Conservation (phyloP, 2,113 vertebrate species). For the Melanerpes formicivorus region DNA sequence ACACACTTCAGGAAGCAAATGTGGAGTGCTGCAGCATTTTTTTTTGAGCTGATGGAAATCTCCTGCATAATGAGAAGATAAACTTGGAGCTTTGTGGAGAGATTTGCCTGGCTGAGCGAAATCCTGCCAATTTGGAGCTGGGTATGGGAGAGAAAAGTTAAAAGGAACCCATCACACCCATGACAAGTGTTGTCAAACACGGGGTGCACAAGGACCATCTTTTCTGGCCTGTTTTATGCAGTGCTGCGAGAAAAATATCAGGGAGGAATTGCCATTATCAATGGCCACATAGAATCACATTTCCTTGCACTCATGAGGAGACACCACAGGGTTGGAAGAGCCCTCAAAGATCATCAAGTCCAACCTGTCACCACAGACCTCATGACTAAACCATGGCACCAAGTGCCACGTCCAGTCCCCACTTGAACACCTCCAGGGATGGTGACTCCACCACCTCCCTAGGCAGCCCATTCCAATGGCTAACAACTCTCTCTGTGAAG, state of each 20-base stretch:
- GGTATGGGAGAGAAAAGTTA: not conserved
- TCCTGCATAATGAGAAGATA: not conserved
- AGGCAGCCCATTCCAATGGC: too few relatives aligned
- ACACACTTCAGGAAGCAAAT: rapidly evolving
- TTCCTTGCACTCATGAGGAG: not conserved
- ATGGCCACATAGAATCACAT: rapidly evolving
- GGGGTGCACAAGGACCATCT: not conserved
- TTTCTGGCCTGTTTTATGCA: rapidly evolving
- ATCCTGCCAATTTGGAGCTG: rapidly evolving
- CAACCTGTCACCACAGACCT: too few relatives aligned
- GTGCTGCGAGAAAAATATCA: rapidly evolving
- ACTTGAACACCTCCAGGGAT: too few relatives aligned
- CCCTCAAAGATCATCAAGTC: too few relatives aligned
- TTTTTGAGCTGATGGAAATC: not conserved
- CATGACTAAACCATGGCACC: too few relatives aligned
- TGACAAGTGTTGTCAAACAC: not conserved
- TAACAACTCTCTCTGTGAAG: too few relatives aligned
- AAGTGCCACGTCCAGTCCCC: too few relatives aligned
- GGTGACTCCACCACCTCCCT: too few relatives aligned
- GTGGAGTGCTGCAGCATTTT: rapidly evolving
- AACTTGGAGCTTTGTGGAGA: not conserved
- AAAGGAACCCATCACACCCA: not conserved
- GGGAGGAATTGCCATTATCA: rapidly evolving
- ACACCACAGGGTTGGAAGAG: too few relatives aligned
- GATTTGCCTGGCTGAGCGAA: not conserved